Conservation (phyloP, 2,113 vertebrate species). For the Syngnathus typhle region DNA sequence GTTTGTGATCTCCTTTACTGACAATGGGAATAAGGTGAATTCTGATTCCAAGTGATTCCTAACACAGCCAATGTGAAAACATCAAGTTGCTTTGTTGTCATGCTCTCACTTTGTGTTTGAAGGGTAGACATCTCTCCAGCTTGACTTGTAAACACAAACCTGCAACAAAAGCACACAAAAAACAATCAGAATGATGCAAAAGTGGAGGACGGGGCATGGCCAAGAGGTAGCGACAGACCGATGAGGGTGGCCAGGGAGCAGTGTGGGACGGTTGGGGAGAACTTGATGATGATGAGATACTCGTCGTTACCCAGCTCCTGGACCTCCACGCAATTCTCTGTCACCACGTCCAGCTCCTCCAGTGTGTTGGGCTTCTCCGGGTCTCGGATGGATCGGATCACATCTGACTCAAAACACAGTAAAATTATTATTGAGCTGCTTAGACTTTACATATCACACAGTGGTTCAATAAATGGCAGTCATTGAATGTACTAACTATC, state of each 20-base stretch:
- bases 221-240: constrained; percentile 62
- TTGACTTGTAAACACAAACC: constrained; percentile 95
- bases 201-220: background rate
- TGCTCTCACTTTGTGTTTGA: constrained; percentile 91
- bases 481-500: too few relatives aligned
- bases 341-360: constrained; percentile 95
- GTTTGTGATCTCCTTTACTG: too few relatives aligned
- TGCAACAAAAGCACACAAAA: constrained; percentile 48
- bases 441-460: too few relatives aligned
- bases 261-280: constrained; percentile 94
- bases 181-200: background rate
- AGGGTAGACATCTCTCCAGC: constrained; percentile 91
- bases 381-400: constrained; percentile 92
- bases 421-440: too few relatives aligned
- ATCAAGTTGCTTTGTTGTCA: background rate
- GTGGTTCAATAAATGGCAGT: too few relatives aligned
- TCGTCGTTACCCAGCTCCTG: constrained; percentile 81
- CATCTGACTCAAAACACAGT: constrained; percentile 66
- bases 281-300: constrained; percentile 87
- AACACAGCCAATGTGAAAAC: background rate
- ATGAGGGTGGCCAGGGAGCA: constrained; percentile 97
- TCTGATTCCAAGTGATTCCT: background rate
- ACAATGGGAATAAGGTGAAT: too few relatives aligned
- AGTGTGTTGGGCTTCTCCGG: constrained; percentile 94
- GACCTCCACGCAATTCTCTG: constrained; percentile 86